phyloP scores from a whole-genome alignment of 2,888 invertebrate genomes.

The Linnaemya tessellans region DNA sequence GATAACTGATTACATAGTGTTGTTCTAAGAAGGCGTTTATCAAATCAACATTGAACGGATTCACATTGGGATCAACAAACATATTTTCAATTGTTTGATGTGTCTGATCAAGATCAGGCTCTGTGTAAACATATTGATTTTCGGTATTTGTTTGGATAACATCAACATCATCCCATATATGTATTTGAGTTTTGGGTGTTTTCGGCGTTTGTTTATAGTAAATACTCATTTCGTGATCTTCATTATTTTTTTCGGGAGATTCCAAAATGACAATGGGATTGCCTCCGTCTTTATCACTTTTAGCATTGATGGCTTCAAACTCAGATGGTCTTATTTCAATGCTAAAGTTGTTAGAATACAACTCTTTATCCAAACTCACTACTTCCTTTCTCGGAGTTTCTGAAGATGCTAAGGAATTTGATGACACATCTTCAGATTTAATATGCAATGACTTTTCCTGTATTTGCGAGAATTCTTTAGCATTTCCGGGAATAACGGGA shows the following conservation, averaged over 20 bases:
- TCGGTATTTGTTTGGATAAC: constrained; percentile 52
- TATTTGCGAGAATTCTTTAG: constrained; percentile 66
- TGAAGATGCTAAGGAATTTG: constrained; percentile 22
- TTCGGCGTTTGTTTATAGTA: constrained; percentile 79
- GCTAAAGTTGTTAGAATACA: constrained; percentile 41
- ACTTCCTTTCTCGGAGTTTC: constrained; percentile 1
- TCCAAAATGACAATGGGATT: constrained; percentile 10
- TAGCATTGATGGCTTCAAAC: constrained; percentile 29
- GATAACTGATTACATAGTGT: constrained; percentile 88
- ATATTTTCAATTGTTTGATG: constrained; percentile 75
- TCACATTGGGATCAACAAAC: constrained; percentile 83
- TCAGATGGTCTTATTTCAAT: constrained; percentile 55
- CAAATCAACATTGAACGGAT: constrained; percentile 92
- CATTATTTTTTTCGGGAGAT: constrained; percentile 31
- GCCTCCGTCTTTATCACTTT: constrained; percentile 7
- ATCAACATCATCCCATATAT: constrained; percentile 77
- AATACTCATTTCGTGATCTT: constrained; percentile 77
- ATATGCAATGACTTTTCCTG: constrained; percentile 74
- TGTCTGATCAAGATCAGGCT: constrained; percentile 76
- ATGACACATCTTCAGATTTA: constrained; percentile 68
- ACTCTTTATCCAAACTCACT: constrained; percentile 21
- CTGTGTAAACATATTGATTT: constrained; percentile 74
- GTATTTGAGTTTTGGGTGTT: constrained; percentile 75
- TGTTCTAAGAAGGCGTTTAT: constrained; percentile 88
- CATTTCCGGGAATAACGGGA: neutral